Percentiles rank a stretch among this genome's conserved stretches.
Conservation (phyloP, 2,113 vertebrate species). For the Malaclemys terrapin region DNA sequence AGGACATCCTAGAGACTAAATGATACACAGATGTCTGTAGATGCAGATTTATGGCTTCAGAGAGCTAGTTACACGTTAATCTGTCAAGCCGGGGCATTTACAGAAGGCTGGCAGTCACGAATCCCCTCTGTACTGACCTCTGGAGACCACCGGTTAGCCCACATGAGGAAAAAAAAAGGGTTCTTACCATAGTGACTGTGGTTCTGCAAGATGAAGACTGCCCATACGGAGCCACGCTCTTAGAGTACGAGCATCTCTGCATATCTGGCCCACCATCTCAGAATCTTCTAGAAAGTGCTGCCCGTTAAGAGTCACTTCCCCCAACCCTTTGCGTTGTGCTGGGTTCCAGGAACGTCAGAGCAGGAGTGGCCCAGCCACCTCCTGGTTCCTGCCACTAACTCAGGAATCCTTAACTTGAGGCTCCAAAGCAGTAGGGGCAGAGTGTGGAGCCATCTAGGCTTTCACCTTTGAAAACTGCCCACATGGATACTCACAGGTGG, state of each 20-base stretch:
- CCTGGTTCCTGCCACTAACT: background rate
- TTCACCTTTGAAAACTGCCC: too few relatives aligned
- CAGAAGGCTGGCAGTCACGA: rapidly evolving
- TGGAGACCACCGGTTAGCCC: rapidly evolving
- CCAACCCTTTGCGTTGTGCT: background rate
- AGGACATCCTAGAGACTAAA: rapidly evolving
- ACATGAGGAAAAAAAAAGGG: rapidly evolving
- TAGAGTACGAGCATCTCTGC: background rate
- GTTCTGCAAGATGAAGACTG: rapidly evolving
- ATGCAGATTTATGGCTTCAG: background rate
- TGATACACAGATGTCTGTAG: rapidly evolving
- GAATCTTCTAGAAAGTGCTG: rapidly evolving
- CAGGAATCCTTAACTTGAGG: background rate
- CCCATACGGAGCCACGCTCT: rapidly evolving
- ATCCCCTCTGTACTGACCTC: background rate
- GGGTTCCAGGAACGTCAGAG: background rate
- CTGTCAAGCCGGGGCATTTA: background rate
- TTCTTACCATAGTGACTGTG: rapidly evolving
- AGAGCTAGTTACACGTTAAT: background rate
- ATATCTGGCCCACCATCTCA: background rate
- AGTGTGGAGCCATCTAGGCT: too few relatives aligned
- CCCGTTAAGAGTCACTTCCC: background rate
- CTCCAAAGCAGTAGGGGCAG: background rate
- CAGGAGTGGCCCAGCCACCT: background rate
- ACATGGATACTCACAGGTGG: too few relatives aligned